Evolutionary conservation across 1,140 invertebrate genomes (phyloP).

Genomic region (Drosophila oshimai): DNA sequence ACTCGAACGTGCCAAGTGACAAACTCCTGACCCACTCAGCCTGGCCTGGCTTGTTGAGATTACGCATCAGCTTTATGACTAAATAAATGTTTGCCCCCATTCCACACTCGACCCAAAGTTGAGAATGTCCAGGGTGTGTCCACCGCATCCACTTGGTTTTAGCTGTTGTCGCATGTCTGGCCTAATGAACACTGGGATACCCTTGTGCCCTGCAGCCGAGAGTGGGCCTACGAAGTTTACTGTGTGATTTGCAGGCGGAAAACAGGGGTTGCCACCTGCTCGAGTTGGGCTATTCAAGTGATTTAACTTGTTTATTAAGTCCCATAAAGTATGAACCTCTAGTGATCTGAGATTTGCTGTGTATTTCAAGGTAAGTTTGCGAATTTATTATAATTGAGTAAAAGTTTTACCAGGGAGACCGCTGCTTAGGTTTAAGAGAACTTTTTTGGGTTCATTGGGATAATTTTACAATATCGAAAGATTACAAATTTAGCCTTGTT

Average conservation of each 20-base stretch:
- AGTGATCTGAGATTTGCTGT: not conserved
- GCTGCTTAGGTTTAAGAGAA: not conserved
- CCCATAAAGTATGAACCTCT: not conserved
- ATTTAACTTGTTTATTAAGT: conserved; percentile 21
- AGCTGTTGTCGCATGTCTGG: conserved; percentile 39
- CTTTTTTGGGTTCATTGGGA: not conserved
- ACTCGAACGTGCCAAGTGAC: conserved; percentile 14
- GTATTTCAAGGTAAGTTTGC: not conserved
- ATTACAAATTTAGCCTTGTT: not conserved
- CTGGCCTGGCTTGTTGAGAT: conserved; percentile 61
- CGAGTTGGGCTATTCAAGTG: not conserved
- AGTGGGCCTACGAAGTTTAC: no score
- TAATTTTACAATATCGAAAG: not conserved
- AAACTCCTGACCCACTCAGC: conserved; percentile 26
- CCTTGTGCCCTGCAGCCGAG: conserved; percentile 1
- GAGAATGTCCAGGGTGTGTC: conserved; percentile 20
- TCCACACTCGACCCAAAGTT: not conserved
- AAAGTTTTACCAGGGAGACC: not conserved
- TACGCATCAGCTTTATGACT: conserved; percentile 66
- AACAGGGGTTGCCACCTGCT: not conserved
- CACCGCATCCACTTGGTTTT: conserved; percentile 15
- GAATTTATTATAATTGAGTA: not conserved
- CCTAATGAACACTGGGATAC: conserved; percentile 38
- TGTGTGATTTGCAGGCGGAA: conserved; percentile 8
- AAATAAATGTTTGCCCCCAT: conserved; percentile 49